Evolutionary conservation across 2,113 vertebrate genomes (phyloP).

Genomic region (Penelope pileata): DNA sequence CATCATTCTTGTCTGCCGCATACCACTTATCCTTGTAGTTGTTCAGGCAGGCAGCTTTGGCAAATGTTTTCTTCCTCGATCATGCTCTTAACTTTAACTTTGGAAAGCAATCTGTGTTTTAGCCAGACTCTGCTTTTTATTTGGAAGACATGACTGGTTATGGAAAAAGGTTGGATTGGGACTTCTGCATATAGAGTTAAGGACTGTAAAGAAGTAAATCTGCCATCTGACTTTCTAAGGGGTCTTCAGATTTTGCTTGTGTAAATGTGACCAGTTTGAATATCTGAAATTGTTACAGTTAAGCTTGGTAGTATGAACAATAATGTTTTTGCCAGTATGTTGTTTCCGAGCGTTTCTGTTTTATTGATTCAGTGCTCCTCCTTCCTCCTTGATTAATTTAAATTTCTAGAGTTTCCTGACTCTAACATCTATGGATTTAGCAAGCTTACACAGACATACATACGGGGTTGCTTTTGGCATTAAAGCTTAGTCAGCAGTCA

Average conservation of each 20-base stretch:
- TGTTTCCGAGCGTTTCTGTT: background rate
- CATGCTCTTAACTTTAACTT: background rate
- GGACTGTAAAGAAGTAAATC: background rate
- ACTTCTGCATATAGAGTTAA: background rate
- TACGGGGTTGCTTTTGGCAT: background rate
- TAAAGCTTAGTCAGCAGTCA: background rate
- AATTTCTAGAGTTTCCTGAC: background rate
- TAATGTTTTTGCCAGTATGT: background rate
- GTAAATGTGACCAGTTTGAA: background rate
- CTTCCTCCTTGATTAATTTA: background rate
- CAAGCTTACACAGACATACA: background rate
- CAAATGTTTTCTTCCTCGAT: background rate
- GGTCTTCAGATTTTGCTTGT: background rate
- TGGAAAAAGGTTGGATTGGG: background rate
- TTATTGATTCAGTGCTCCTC: background rate
- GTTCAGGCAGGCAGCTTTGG: background rate
- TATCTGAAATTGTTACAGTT: background rate
- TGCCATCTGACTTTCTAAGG: background rate
- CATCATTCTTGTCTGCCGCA: rapidly evolving
- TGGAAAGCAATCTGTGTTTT: background rate
- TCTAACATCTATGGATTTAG: background rate
- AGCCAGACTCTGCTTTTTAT: background rate
- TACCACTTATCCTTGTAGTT: background rate
- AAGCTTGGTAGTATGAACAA: background rate
- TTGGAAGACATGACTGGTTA: background rate